Evolutionary conservation across 2,888 invertebrate genomes (phyloP), one percentile per base, ranked within the genome.

Genomic region (Diarsia rubi): DNA sequence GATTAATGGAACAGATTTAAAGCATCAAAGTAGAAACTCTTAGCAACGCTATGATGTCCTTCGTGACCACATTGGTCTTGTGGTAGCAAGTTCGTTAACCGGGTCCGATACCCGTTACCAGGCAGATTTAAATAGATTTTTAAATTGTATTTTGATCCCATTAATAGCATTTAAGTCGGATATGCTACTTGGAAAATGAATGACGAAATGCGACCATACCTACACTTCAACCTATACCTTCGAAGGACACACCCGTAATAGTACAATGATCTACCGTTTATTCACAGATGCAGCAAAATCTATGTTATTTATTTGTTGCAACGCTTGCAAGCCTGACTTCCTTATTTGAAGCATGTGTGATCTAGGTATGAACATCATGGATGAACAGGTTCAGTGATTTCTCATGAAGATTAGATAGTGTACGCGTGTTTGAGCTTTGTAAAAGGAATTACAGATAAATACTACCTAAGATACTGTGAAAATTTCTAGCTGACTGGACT

Each of bases 301-400:
- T 24, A 49, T 24, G n/a, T n/a, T n/a, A 44, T 60, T 57, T n/a
- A 64, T 6, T 37, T 37, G 37, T 6, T 37, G 37, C 49, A 75
- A 31, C 19, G 75, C 64, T 47, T 54, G 3, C 14, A 54, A 49
- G n/a, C 5, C 67, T 12, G 16, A 27, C 45, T 63, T 75, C 59
- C 49, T 52, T 68, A 77, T 65, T 14, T 3, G 11, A 81, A 80
- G 60, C 80, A 80, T 72, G 2, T 81, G 80, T 19, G 45, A 62
- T 37, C 2, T 24, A 9, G 5, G n/a, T 8, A 37, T 37, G 37
- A 37, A 37, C 37, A 37, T 27, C 54, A 11, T 57, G 79, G 45
- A 5, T 68, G 64, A 31, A n/a, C 8, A 27, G 24, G 21, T 19
- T 54, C 45, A 19, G 12, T 21, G 81, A 80, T 81, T 72, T 80